phyloP scores from a whole-genome alignment of 2,797 vertebrate genomes.

The Premnoplex brunnescens region DNA sequence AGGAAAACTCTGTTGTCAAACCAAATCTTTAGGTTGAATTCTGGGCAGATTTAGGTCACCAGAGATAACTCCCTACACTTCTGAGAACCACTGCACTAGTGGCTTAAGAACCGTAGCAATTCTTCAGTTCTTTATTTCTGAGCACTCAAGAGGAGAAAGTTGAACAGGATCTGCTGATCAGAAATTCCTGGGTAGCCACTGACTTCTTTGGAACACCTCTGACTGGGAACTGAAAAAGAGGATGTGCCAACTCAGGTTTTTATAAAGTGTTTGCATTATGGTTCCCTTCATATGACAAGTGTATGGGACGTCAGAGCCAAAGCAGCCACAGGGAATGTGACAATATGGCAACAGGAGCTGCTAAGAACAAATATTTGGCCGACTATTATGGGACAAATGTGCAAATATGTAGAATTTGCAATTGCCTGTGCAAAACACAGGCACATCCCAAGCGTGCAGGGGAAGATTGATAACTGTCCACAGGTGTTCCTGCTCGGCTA shows the following conservation, averaged over 20 bases:
- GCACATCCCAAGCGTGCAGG: neutral
- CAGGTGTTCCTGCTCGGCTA: neutral
- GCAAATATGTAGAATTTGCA: neutral
- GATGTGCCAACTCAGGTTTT: neutral
- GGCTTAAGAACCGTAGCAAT: neutral
- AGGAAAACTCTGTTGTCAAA: neutral
- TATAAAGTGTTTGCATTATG: neutral
- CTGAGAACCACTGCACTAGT: neutral
- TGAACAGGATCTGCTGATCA: neutral
- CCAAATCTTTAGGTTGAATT: neutral
- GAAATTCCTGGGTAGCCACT: neutral
- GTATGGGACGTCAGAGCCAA: neutral
- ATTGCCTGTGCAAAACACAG: neutral
- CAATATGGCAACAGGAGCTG: neutral
- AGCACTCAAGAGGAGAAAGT: neutral
- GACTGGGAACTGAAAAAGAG: neutral
- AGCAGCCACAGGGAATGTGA: neutral
- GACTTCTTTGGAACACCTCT: neutral
- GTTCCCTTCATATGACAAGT: neutral
- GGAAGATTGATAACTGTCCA: neutral
- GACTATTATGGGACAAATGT: neutral
- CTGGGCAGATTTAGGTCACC: neutral
- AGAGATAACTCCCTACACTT: neutral
- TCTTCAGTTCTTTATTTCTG: neutral
- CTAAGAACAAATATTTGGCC: conserved; percentile 8